Conservation (phyloP, 1,140 invertebrate genomes). For the Conus betulinus region DNA sequence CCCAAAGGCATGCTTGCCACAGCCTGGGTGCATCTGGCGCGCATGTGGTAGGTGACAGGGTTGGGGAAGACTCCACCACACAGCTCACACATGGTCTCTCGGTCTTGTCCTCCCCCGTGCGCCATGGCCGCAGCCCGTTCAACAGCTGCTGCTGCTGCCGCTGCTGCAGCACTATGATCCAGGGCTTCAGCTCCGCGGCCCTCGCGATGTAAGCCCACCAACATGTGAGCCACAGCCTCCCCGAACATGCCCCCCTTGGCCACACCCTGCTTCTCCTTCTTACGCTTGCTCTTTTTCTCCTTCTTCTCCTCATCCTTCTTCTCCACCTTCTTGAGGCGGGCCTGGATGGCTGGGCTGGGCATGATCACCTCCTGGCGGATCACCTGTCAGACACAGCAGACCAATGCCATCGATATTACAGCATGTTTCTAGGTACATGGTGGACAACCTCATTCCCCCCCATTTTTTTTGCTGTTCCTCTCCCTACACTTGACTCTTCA, state of each 20-base stretch:
- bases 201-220: slow-evolving; percentile 34
- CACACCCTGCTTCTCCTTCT: slow-evolving; percentile 76
- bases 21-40: slow-evolving; percentile 90
- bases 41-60: slow-evolving; percentile 94
- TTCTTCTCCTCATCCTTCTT: slow-evolving; percentile 74
- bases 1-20: slow-evolving; percentile 88
- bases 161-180: slow-evolving; percentile 70
- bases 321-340: slow-evolving; percentile 76
- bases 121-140: slow-evolving; percentile 57
- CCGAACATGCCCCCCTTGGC: slow-evolving; percentile 63
- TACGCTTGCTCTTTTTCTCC: slow-evolving; percentile 73
- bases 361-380: slow-evolving; percentile 80
- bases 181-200: slow-evolving; percentile 45
- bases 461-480: too few species aligned
- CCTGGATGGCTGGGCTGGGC: slow-evolving; percentile 72
- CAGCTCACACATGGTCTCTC: slow-evolving; percentile 88
- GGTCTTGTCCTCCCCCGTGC: slow-evolving; percentile 67
- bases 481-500: too few species aligned
- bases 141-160: slow-evolving; percentile 65
- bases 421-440: too few species aligned
- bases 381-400: slow-evolving; percentile 63
- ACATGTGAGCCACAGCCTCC: slow-evolving; percentile 53
- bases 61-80: slow-evolving; percentile 86
- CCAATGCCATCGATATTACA: too few species aligned
- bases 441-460: too few species aligned